A percentile compares a stretch with the other conserved stretches of the same genome.
Conservation (phyloP, 2,797 vertebrate genomes). For the Halcyon badia region DNA sequence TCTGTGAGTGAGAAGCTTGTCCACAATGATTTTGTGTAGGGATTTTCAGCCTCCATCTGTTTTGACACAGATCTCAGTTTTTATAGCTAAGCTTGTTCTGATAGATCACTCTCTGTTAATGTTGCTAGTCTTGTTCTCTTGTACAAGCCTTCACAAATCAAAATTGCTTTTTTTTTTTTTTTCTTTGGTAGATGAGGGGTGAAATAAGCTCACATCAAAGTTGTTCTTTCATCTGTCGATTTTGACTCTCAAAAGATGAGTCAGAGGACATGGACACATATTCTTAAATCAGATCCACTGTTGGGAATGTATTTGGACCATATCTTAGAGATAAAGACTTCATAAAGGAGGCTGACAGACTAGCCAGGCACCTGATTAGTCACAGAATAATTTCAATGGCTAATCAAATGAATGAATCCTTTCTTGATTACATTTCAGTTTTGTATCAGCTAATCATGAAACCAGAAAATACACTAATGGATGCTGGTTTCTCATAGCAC, state of each 20-base stretch:
- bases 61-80: not conserved
- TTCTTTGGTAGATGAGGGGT: not conserved
- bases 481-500: slow-evolving; percentile 53
- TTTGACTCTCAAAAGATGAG: slow-evolving; percentile 46
- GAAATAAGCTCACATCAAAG: slow-evolving; percentile 49
- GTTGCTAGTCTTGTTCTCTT: not conserved
- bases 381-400: slow-evolving; percentile 80
- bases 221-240: slow-evolving; percentile 39
- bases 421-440: slow-evolving; percentile 82
- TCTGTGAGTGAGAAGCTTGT: not conserved
- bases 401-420: slow-evolving; percentile 82
- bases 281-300: slow-evolving; percentile 69
- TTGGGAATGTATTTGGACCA: slow-evolving; percentile 74
- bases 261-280: slow-evolving; percentile 7
- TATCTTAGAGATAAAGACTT: slow-evolving; percentile 68
- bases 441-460: slow-evolving; percentile 81
- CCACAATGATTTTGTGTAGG: not conserved
- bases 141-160: not conserved
- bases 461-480: slow-evolving; percentile 70
- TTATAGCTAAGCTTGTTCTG: not conserved
- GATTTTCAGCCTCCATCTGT: not conserved
- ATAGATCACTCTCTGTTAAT: not conserved
- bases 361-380: slow-evolving; percentile 81
- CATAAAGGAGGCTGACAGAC: slow-evolving; percentile 75
- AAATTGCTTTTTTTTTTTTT: not conserved